These are phyloP conservation scores for Antheraea assamensis DNA, from an alignment of 2,888 invertebrate genomes.

Conservation along the genomic window DNA sequence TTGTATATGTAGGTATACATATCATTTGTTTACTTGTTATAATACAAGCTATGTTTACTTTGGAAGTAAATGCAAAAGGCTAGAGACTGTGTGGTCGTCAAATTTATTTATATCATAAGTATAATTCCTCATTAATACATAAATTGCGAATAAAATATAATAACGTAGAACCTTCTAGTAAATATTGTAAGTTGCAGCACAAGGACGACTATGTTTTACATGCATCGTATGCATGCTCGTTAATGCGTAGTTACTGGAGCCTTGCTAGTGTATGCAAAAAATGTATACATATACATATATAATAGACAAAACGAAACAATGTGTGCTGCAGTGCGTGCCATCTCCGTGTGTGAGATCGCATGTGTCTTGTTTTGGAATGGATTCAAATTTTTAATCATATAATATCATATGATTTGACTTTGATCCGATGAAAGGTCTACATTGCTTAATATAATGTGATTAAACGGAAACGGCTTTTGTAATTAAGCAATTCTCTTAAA, in stretches of 20 bases:
- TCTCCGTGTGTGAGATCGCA: not conserved
- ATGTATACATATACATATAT: not conserved
- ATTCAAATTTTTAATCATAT: not conserved
- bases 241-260: constrained; percentile 9
- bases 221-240: not conserved
- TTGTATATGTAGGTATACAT: too few relatives aligned
- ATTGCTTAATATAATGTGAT: too few relatives aligned
- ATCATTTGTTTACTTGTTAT: too few relatives aligned
- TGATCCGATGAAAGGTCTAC: not conserved
- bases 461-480: too few relatives aligned
- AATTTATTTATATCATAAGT: not conserved
- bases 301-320: not conserved
- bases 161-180: not conserved
- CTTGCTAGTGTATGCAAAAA: constrained; percentile 2
- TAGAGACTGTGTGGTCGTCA: too few relatives aligned
- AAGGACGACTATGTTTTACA: constrained; percentile 7
- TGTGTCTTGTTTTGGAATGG: not conserved
- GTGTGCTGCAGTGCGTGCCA: not conserved
- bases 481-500: too few relatives aligned
- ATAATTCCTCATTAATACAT: not conserved
- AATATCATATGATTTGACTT: not conserved
- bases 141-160: not conserved
- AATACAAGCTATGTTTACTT: too few relatives aligned
- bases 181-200: not conserved
- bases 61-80: too few relatives aligned